These are phyloP conservation scores for Drosophila truncata DNA, from an alignment of 1,140 invertebrate species.

Conservation along the genomic window DNA sequence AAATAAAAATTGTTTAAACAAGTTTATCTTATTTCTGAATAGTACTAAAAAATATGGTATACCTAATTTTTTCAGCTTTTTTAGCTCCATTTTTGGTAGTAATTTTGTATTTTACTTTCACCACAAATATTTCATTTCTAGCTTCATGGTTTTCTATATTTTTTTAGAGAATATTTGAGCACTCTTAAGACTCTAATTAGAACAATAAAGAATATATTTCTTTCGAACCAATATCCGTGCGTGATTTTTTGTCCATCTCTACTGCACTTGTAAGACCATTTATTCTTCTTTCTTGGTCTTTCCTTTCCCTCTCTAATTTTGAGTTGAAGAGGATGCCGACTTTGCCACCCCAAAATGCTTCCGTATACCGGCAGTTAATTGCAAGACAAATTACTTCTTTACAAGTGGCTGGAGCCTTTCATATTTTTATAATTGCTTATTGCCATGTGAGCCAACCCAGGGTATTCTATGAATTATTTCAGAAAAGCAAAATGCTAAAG, in stretches of 20 bases:
- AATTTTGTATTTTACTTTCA: too few species aligned
- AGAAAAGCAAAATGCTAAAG: background rate
- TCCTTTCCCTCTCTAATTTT: background rate
- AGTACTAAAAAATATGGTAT: too few species aligned
- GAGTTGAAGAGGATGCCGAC: slow-evolving; percentile 13
- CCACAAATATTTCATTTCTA: too few species aligned
- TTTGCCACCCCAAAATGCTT: slow-evolving; percentile 45
- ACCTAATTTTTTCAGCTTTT: too few species aligned
- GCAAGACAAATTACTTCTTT: slow-evolving; percentile 71
- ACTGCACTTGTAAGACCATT: background rate
- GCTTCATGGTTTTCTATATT: too few species aligned
- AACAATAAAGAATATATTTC: background rate
- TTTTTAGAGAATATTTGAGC: too few species aligned
- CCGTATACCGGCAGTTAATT: slow-evolving; percentile 61
- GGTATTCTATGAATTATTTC: slow-evolving; percentile 11
- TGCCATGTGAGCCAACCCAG: slow-evolving; percentile 30
- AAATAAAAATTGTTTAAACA: too few species aligned
- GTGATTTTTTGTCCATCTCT: slow-evolving; percentile 25
- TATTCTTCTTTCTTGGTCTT: slow-evolving; percentile 1
- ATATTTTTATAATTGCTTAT: slow-evolving; percentile 60
- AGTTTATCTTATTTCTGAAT: too few species aligned
- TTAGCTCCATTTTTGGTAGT: too few species aligned
- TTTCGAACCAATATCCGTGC: background rate
- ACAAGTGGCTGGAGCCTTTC: slow-evolving; percentile 59
- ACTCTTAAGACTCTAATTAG: background rate